Conservation (phyloP, 2,888 invertebrate species). For the Hymenopus coronatus region DNA sequence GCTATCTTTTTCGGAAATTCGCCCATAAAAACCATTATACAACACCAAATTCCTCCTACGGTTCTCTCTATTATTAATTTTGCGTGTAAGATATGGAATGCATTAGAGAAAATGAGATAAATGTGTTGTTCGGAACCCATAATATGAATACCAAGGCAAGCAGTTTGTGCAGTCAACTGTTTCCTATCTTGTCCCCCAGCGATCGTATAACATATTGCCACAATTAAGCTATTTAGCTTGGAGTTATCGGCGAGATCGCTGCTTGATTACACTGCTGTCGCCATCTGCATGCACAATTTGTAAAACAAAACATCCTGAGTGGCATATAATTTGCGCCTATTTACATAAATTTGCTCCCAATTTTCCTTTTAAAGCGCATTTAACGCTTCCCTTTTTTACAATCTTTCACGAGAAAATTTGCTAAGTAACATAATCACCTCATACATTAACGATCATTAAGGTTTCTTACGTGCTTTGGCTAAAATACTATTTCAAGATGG, state of each 20-base stretch:
- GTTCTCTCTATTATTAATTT: neutral
- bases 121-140: neutral
- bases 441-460: constrained; percentile 6
- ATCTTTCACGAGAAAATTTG: neutral
- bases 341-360: constrained; percentile 14
- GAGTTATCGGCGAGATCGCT: neutral
- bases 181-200: neutral
- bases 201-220: constrained; percentile 17
- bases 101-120: neutral
- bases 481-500: neutral
- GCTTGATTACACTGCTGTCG: constrained; percentile 9
- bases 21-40: too few species aligned
- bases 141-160: neutral
- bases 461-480: neutral
- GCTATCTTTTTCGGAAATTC: too few species aligned
- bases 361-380: neutral
- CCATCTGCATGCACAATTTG: constrained; percentile 12
- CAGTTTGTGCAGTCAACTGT: neutral
- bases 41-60: too few species aligned
- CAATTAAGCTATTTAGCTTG: constrained; percentile 25
- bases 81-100: neutral
- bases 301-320: constrained; percentile 3
- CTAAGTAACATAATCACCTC: neutral
- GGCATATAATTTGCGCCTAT: constrained; percentile 15
- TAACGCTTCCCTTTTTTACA: neutral